Conservation (phyloP, 2,113 vertebrate genomes). For the Sebastes fasciatus region DNA sequence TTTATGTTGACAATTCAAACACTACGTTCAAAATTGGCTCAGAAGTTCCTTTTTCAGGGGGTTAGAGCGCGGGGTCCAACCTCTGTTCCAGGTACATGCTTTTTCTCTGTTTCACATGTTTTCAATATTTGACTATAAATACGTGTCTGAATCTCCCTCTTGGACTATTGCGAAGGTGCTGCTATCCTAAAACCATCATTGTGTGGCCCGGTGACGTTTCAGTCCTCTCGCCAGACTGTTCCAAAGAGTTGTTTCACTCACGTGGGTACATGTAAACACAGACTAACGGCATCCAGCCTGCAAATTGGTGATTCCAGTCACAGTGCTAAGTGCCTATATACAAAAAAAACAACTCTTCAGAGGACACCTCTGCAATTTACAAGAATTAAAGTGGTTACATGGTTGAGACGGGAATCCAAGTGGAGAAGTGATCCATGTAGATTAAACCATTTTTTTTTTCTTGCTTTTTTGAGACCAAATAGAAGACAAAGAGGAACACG, state of each 20-base stretch:
- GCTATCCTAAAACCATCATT: conserved; percentile 49
- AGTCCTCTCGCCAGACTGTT: conserved; percentile 51
- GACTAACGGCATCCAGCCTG: conserved; percentile 72
- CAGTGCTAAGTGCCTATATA: conserved; percentile 56
- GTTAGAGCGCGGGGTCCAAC: conserved; percentile 26
- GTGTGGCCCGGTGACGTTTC: conserved; percentile 61
- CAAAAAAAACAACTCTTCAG: conserved; percentile 61
- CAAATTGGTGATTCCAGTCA: conserved; percentile 71
- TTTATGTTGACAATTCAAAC: conserved; percentile 69
- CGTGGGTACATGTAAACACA: conserved; percentile 78
- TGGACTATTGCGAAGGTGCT: not conserved
- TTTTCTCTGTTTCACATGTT: conserved; percentile 49
- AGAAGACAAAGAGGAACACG: not conserved
- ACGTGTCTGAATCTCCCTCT: conserved; percentile 41
- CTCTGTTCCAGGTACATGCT: conserved; percentile 44
- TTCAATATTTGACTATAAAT: conserved; percentile 41
- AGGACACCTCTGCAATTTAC: conserved; percentile 66
- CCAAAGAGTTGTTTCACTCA: conserved; percentile 61
- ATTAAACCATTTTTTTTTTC: conserved; percentile 1
- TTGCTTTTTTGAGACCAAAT: conserved; percentile 4
- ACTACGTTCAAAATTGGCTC: conserved; percentile 33
- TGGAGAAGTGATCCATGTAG: conserved; percentile 30
- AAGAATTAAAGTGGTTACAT: conserved; percentile 53
- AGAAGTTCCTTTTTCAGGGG: conserved; percentile 40
- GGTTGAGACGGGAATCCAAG: conserved; percentile 27